Conservation (phyloP, 2,888 invertebrate genomes). For the Teleiodes luculella region DNA sequence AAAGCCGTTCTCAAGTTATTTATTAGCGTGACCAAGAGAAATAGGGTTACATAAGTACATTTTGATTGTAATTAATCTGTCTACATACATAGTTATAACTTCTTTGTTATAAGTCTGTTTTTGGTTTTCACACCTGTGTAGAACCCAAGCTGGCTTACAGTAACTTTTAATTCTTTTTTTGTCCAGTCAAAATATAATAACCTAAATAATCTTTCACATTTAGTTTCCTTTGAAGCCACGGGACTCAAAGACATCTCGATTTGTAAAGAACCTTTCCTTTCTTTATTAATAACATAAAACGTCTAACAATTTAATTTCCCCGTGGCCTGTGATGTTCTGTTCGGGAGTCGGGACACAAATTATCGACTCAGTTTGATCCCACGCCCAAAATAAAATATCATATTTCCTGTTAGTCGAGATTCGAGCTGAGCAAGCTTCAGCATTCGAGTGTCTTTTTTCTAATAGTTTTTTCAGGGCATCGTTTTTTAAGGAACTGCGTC, state of each 20-base stretch:
- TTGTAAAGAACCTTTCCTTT: constrained; percentile 46
- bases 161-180: too few relatives aligned
- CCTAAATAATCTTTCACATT: constrained; percentile 16
- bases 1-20: too few relatives aligned
- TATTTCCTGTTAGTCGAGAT: constrained; percentile 71
- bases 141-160: too few relatives aligned
- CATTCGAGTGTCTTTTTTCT: constrained; percentile 66
- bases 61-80: too few relatives aligned
- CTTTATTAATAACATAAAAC: constrained; percentile 59
- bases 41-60: too few relatives aligned
- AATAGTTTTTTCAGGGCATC: constrained; percentile 54
- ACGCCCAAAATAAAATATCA: constrained; percentile 79
- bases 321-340: constrained; percentile 65
- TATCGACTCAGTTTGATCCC: constrained; percentile 76
- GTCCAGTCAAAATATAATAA: background rate
- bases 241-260: constrained; percentile 40
- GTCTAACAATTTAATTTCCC: constrained; percentile 68
- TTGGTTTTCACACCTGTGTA: too few relatives aligned
- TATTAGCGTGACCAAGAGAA: too few relatives aligned
- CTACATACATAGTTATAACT: too few relatives aligned
- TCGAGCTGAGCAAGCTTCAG: constrained; percentile 55
- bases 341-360: constrained; percentile 71
- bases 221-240: constrained; percentile 39
- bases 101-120: too few relatives aligned
- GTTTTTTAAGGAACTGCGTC: constrained; percentile 72